phyloP scores from a whole-genome alignment of 1,140 invertebrate species.

The Platyscapa corneri region DNA sequence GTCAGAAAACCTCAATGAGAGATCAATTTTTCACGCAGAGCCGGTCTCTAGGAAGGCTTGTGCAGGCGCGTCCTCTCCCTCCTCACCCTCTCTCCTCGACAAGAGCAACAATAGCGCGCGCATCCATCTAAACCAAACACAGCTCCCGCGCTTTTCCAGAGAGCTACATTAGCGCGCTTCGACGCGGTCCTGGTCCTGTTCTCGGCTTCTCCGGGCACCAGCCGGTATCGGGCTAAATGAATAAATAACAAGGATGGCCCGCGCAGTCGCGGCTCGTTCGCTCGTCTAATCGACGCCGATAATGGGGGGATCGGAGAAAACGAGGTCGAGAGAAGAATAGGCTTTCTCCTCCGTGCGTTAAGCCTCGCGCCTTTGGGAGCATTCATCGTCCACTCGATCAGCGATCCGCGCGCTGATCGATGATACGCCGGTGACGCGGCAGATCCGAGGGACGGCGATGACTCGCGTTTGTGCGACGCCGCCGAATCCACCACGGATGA shows the following conservation, averaged over 20 bases:
- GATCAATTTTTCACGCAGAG: slow-evolving; percentile 7
- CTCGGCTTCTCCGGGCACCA: background rate
- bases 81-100: background rate
- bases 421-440: slow-evolving; percentile 53
- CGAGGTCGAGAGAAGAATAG: background rate
- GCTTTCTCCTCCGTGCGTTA: background rate
- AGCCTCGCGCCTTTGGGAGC: slow-evolving; percentile 30
- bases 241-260: slow-evolving; percentile 28
- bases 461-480: slow-evolving; percentile 24
- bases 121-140: background rate
- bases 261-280: background rate
- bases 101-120: background rate
- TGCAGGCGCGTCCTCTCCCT: background rate
- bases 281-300: background rate
- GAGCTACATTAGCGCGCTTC: background rate
- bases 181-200: background rate
- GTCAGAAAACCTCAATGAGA: background rate
- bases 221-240: background rate
- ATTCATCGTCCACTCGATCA: slow-evolving; percentile 22
- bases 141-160: background rate
- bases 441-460: background rate
- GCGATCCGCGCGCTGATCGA: slow-evolving; percentile 46
- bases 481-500: background rate
- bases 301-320: background rate
- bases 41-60: background rate